A percentile compares a stretch with the other conserved stretches of the same genome.
These are phyloP conservation scores for Papilio helenus DNA, from an alignment of 1,140 invertebrate species.

Conservation along the genomic window DNA sequence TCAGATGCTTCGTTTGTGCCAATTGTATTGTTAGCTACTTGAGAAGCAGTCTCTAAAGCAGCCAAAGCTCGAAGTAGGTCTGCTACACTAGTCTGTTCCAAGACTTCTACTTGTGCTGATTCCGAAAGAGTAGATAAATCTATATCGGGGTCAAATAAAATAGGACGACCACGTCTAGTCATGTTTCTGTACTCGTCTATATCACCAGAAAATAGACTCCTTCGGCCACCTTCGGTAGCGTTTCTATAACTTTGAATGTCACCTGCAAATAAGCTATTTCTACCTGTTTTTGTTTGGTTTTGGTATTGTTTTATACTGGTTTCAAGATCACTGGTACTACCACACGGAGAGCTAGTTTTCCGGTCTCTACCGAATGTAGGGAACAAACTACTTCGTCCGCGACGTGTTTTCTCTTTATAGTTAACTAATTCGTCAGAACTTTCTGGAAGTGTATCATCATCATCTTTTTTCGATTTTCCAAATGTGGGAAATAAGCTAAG, in stretches of 20 bases:
- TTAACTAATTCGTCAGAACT: conserved; percentile 75
- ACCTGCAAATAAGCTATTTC: conserved; percentile 73
- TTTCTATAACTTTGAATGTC: conserved; percentile 59
- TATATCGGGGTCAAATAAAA: conserved; percentile 82
- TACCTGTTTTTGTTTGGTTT: conserved; percentile 70
- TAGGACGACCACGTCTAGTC: conserved; percentile 75
- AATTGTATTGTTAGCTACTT: conserved; percentile 36
- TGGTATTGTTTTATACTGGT: conserved; percentile 72
- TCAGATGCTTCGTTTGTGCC: not conserved
- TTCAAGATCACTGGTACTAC: conserved; percentile 62
- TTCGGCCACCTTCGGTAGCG: conserved; percentile 47
- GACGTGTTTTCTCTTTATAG: conserved; percentile 74
- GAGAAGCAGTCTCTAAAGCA: conserved; percentile 78
- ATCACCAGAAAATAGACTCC: conserved; percentile 65
- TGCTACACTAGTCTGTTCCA: conserved; percentile 90
- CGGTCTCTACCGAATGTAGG: conserved; percentile 73
- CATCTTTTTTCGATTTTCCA: conserved; percentile 70
- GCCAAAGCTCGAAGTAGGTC: conserved; percentile 89
- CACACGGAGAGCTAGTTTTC: conserved; percentile 62
- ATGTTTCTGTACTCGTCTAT: conserved; percentile 69
- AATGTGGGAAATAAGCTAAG: conserved; percentile 76
- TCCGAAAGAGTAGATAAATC: conserved; percentile 73
- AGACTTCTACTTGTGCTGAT: conserved; percentile 84
- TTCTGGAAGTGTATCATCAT: conserved; percentile 72
- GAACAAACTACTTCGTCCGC: conserved; percentile 69